phyloP scores from a whole-genome alignment of 2,888 invertebrate species.

The Chymomyza procnemis region DNA sequence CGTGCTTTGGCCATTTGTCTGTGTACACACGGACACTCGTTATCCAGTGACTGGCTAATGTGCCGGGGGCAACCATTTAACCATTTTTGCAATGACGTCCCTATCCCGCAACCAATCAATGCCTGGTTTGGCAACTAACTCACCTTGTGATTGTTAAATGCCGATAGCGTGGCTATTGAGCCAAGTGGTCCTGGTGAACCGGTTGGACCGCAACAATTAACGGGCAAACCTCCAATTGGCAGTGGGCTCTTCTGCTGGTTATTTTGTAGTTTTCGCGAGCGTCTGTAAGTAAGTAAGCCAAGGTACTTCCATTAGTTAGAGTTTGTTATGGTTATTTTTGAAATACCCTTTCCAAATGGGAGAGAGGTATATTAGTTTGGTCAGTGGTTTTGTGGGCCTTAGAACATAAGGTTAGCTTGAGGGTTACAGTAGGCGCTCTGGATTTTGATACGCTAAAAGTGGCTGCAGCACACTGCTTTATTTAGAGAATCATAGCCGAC shows the following conservation, averaged over 20 bases:
- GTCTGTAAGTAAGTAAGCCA: constrained; percentile 76
- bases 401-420: no score
- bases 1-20: neutral
- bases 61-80: neutral
- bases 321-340: neutral
- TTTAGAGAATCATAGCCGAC: no score
- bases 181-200: constrained; percentile 90
- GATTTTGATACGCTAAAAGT: no score
- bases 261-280: constrained; percentile 87
- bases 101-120: neutral
- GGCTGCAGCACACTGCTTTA: no score
- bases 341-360: no score
- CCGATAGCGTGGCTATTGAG: constrained; percentile 89
- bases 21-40: neutral
- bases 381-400: no score
- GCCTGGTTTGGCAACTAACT: constrained; percentile 53
- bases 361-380: no score
- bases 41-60: neutral
- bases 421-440: no score
- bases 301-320: neutral
- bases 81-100: neutral
- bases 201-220: constrained; percentile 89
- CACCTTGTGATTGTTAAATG: constrained; percentile 90
- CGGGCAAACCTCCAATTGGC: constrained; percentile 86
- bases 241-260: constrained; percentile 84